Base-by-base conservation (phyloP, 37 sponge, comb jelly and placozoan genomes). In the Trichoplax adhaerens region DNA sequence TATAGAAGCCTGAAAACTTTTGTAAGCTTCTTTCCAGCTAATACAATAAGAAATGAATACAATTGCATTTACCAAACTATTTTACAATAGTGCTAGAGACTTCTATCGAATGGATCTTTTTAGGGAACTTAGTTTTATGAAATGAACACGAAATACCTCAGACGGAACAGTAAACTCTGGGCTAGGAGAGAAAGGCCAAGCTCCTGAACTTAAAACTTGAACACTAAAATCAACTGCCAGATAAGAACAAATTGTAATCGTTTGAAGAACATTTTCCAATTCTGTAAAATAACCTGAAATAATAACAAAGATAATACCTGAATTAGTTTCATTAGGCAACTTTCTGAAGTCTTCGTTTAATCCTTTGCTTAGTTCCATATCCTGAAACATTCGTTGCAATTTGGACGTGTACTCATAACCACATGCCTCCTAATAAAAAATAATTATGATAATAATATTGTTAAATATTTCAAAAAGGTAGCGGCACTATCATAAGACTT, bases 341-440 rank as follows among this genome's bases (percentile, higher is more conserved):
- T 74, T 66, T 12, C 82, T 88, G 68, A 93, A 93, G 29, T 69
- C 74, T 2, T 89, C 89, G 63, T 93, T 98, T 50, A 98, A 72
- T 62, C 93, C 94, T 64, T 84, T 84, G 64, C 99, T 98, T 46
- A 89, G 55, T 72, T 89, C 87, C 68, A 86, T 88, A 78, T 98
- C 99, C 56, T 93, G 94, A 66, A 93, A 98, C 99, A 98, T 98
- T 50, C 94, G 58, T 71, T 93, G 99, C 52, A 98, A 72, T 74
- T 98, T 98, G 63, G 84, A 83, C 0, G 99, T 98, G 80, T 98
- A 98, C 84, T 98, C 99, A 78, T 86, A 98, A 3, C 68, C 77
- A 56, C 69, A 76, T 54, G 59, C 69, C 68, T 65, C 69, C 68
- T 68, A 64, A 50, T 70, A 29, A 48, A 10, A 5, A 70, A 6